Conservation (phyloP, 2,797 vertebrate species). For the Siniperca undulata region DNA sequence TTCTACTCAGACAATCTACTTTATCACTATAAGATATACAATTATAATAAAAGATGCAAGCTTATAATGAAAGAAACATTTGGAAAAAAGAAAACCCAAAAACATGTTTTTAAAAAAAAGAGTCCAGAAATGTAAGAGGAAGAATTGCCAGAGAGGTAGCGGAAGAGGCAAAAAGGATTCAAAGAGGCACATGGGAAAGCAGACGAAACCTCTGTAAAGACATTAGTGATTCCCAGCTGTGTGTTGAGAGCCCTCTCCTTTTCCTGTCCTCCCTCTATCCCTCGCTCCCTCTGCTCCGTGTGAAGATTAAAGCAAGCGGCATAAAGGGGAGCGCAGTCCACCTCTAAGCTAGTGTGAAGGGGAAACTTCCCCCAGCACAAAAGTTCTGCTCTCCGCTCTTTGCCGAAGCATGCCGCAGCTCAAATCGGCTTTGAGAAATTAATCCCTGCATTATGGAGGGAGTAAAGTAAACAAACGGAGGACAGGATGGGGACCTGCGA, state of each 20-base stretch:
- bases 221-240: conserved; percentile 71
- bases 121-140: neutral
- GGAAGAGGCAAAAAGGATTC: conserved; percentile 14
- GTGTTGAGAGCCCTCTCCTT: conserved; percentile 45
- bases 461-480: conserved; percentile 77
- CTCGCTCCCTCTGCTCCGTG: conserved; percentile 47
- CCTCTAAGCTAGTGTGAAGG: conserved; percentile 86
- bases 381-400: conserved; percentile 76
- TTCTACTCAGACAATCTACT: neutral
- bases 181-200: conserved; percentile 45
- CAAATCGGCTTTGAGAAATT: conserved; percentile 86
- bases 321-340: conserved; percentile 72
- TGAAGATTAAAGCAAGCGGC: conserved; percentile 74
- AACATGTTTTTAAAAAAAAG: neutral
- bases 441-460: conserved; percentile 80
- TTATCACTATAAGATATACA: neutral
- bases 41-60: neutral
- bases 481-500: conserved; percentile 58
- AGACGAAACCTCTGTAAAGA: conserved; percentile 61
- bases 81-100: conserved; percentile 10
- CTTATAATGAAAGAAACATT: neutral
- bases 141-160: conserved; percentile 16
- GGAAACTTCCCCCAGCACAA: conserved; percentile 78
- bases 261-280: conserved; percentile 50
- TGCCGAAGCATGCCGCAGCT: conserved; percentile 67